A percentile compares a stretch with the other conserved stretches of the same genome.
Evolutionary conservation across 2,113 vertebrate genomes (phyloP).

Genomic region (Salvelinus sp.): DNA sequence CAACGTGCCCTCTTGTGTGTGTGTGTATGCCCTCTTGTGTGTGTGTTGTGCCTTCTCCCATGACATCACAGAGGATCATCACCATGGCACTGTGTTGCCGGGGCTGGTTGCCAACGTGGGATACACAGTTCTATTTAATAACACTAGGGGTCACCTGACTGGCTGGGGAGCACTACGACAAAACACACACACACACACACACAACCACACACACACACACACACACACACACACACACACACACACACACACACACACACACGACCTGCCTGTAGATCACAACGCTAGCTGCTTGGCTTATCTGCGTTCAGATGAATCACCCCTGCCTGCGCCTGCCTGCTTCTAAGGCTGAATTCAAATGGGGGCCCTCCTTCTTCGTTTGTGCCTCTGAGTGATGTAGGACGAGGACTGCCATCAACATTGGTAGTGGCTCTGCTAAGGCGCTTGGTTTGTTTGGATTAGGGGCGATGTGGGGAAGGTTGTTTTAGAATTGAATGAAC

Average conservation of each 20-base stretch:
- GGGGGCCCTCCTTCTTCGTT: constrained; percentile 8
- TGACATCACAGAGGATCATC: constrained; percentile 52
- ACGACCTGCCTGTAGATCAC: constrained; percentile 7
- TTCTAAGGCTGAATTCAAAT: constrained; percentile 45
- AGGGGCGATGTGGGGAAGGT: neutral
- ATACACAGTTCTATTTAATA: constrained; percentile 71
- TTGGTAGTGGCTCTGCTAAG: constrained; percentile 30
- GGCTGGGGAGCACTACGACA: neutral
- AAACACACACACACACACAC: too few species aligned
- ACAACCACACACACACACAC: too few species aligned
- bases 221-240: constrained; percentile 16
- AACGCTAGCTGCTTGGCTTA: constrained; percentile 16
- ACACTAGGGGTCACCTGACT: constrained; percentile 45
- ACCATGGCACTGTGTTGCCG: constrained; percentile 59
- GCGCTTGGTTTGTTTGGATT: constrained; percentile 17
- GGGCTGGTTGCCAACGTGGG: constrained; percentile 41
- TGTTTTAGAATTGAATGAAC: neutral
- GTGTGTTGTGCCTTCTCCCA: constrained; percentile 44
- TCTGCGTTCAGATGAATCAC: neutral
- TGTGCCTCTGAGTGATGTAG: neutral
- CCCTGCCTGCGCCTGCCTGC: neutral
- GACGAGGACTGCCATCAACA: neutral
- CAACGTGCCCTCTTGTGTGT: neutral
- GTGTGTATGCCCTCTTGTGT: too few species aligned
- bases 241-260: neutral